Evolutionary conservation across 2,797 vertebrate species (phyloP).

Genomic region (Danio aesculapii): DNA sequence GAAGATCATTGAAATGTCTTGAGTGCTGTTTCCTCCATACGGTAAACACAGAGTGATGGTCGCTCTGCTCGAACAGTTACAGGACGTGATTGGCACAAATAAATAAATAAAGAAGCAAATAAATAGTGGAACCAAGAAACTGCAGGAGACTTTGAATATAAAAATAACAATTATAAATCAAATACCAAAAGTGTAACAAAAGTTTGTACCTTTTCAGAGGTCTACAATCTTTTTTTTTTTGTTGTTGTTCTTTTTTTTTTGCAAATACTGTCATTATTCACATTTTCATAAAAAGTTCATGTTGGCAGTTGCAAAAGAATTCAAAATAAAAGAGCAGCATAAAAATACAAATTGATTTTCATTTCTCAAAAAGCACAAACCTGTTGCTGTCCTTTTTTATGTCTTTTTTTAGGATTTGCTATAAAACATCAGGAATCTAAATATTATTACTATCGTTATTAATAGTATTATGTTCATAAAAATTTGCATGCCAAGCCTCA

Average conservation of each 20-base stretch:
- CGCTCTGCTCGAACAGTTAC: conserved; percentile 63
- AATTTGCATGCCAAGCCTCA: conserved; percentile 90
- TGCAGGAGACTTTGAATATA: conserved; percentile 71
- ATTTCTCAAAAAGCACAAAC: conserved; percentile 87
- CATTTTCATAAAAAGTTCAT: conserved; percentile 87
- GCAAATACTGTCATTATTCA: conserved; percentile 84
- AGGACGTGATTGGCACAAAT: conserved; percentile 80
- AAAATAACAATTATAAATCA: conserved; percentile 86
- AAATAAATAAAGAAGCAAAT: conserved; percentile 80
- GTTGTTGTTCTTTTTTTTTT: conserved; percentile 68
- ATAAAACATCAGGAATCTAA: conserved; percentile 90
- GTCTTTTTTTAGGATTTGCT: conserved; percentile 82
- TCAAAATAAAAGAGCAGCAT: conserved; percentile 91
- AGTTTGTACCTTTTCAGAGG: conserved; percentile 80
- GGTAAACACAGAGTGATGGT: conserved; percentile 82
- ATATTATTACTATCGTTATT: conserved; percentile 89
- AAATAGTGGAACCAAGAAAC: conserved; percentile 82
- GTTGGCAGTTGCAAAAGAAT: conserved; percentile 90
- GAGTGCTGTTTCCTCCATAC: conserved; percentile 27
- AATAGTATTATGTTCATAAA: conserved; percentile 88
- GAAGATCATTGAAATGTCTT: conserved; percentile 35
- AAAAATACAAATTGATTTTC: conserved; percentile 83
- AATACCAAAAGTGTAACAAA: conserved; percentile 79
- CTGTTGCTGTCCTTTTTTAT: conserved; percentile 79
- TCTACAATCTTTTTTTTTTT: conserved; percentile 62